A percentile compares a stretch with the other conserved stretches of the same genome.
Conservation (phyloP, 2,888 invertebrate genomes). For the Nebria salina region DNA sequence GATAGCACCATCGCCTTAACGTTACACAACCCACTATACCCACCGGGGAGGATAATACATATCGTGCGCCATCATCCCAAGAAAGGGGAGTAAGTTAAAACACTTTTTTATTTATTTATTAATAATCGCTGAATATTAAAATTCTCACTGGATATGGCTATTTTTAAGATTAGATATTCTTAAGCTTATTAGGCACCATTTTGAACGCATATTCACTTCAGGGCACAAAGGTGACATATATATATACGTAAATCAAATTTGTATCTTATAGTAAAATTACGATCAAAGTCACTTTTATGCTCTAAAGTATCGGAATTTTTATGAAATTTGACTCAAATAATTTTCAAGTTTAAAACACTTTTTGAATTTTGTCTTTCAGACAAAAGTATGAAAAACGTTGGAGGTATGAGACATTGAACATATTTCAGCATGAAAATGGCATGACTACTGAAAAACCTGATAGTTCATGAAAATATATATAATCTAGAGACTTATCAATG, state of each 20-base stretch:
- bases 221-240: neutral
- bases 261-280: too few relatives aligned
- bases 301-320: too few relatives aligned
- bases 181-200: neutral
- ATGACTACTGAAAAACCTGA: slow-evolving; percentile 2
- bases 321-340: too few relatives aligned
- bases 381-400: slow-evolving; percentile 79
- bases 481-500: neutral
- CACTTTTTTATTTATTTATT: neutral
- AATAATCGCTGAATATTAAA: neutral
- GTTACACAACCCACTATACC: slow-evolving; percentile 83
- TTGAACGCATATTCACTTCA: neutral
- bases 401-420: slow-evolving; percentile 68
- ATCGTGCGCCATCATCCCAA: slow-evolving; percentile 86
- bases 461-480: neutral
- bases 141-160: neutral
- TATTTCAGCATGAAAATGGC: slow-evolving; percentile 36
- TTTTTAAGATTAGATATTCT: neutral
- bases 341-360: neutral
- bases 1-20: slow-evolving; percentile 81
- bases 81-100: slow-evolving; percentile 74
- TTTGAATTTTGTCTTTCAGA: slow-evolving; percentile 65
- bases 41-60: slow-evolving; percentile 87
- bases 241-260: too few relatives aligned
- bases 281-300: too few relatives aligned